phyloP scores from a whole-genome alignment of 2,888 invertebrate genomes.

The Apoderus coryli region DNA sequence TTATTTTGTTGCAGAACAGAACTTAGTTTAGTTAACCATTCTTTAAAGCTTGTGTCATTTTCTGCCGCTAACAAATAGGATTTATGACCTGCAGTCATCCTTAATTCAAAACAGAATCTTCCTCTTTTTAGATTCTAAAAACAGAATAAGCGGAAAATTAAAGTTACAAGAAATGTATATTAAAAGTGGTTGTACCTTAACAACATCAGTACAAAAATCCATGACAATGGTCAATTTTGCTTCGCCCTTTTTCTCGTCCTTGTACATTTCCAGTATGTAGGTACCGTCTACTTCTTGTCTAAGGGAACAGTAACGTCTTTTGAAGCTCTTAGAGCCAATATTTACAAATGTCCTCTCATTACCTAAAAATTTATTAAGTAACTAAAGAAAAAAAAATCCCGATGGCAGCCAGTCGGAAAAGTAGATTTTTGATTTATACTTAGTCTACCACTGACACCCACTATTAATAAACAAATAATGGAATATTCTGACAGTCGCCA shows the following conservation, averaged over 20 bases:
- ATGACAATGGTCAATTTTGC: constrained; percentile 85
- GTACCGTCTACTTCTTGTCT: constrained; percentile 84
- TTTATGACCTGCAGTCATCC: constrained; percentile 74
- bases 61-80: constrained; percentile 79
- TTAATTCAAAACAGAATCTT: constrained; percentile 73
- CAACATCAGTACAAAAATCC: constrained; percentile 85
- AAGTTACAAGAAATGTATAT: background rate
- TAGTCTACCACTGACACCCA: too few species aligned
- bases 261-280: constrained; percentile 81
- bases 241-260: constrained; percentile 84
- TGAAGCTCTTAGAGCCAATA: constrained; percentile 85
- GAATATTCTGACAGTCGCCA: too few species aligned
- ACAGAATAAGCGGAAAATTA: constrained; percentile 5
- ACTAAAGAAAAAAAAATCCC: too few species aligned
- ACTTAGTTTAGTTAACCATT: constrained; percentile 72
- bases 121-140: constrained; percentile 70
- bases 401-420: too few species aligned
- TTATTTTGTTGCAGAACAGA: constrained; percentile 74
- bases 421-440: too few species aligned
- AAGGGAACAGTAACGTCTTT: constrained; percentile 78
- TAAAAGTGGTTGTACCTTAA: constrained; percentile 40
- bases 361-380: constrained; percentile 26
- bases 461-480: too few species aligned
- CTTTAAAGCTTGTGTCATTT: constrained; percentile 64
- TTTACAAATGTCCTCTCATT: constrained; percentile 83